phyloP scores from a whole-genome alignment of 2,888 invertebrate genomes.

The Lydus trimaculatus region DNA sequence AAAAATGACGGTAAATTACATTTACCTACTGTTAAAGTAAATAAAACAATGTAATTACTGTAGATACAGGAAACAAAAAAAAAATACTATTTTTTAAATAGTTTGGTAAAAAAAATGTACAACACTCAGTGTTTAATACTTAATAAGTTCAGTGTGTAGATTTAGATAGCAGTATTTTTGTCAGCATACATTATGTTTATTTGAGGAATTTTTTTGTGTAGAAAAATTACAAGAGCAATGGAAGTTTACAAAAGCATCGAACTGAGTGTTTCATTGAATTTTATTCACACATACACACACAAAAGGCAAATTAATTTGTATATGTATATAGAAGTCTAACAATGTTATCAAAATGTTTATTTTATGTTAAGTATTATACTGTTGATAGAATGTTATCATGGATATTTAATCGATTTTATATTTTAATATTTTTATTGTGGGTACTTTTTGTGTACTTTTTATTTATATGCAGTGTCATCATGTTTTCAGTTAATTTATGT shows the following conservation, averaged over 20 bases:
- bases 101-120: slow-evolving; percentile 18
- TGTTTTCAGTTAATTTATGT: background rate
- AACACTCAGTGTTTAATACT: slow-evolving; percentile 31
- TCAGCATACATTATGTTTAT: slow-evolving; percentile 11
- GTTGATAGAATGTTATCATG: slow-evolving; percentile 16
- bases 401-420: slow-evolving; percentile 1
- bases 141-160: slow-evolving; percentile 27
- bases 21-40: slow-evolving; percentile 46
- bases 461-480: background rate
- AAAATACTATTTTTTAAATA: slow-evolving; percentile 10
- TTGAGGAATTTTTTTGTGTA: background rate
- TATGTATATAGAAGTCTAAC: slow-evolving; percentile 24
- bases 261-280: slow-evolving; percentile 25
- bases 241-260: background rate
- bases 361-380: slow-evolving; percentile 27
- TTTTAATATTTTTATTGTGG: background rate
- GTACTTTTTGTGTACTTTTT: background rate
- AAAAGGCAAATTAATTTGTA: slow-evolving; percentile 1
- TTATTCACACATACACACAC: too few species aligned
- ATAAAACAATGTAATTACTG: slow-evolving; percentile 42
- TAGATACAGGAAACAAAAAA: background rate
- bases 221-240: background rate
- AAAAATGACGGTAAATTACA: slow-evolving; percentile 39
- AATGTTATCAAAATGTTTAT: slow-evolving; percentile 23
- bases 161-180: slow-evolving; percentile 28